phyloP scores from a whole-genome alignment of 2,113 vertebrate genomes.

The Notarius quadriscutis region DNA sequence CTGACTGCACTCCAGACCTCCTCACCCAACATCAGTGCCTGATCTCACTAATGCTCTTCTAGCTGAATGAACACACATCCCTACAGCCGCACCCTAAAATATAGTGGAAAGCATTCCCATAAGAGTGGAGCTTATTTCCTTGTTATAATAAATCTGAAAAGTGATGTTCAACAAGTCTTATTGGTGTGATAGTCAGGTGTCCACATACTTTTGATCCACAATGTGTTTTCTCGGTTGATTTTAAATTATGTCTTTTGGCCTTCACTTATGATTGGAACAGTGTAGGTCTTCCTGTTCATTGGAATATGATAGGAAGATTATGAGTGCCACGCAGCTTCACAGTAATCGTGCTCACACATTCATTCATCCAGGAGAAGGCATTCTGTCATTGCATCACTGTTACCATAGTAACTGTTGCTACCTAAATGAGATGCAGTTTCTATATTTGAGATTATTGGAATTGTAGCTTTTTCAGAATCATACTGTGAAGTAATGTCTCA shows the following conservation, averaged over 20 bases:
- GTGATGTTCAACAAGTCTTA: too few species aligned
- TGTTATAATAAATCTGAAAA: too few species aligned
- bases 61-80: too few species aligned
- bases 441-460: slow-evolving; percentile 62
- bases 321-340: slow-evolving; percentile 15
- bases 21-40: too few species aligned
- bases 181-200: neutral
- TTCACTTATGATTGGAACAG: neutral
- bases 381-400: slow-evolving; percentile 69
- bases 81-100: too few species aligned
- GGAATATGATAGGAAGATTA: neutral
- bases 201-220: neutral
- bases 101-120: too few species aligned
- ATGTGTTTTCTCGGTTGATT: neutral
- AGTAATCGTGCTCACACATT: slow-evolving; percentile 46
- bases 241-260: neutral
- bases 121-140: too few species aligned
- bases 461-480: slow-evolving; percentile 33
- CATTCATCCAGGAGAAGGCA: slow-evolving; percentile 62
- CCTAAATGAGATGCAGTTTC: slow-evolving; percentile 57
- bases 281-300: neutral
- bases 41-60: too few species aligned
- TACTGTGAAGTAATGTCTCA: neutral
- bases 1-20: too few species aligned
- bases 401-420: slow-evolving; percentile 75